Base-by-base conservation (phyloP, 2,888 invertebrate genomes). In the Stenodema calcarata region DNA sequence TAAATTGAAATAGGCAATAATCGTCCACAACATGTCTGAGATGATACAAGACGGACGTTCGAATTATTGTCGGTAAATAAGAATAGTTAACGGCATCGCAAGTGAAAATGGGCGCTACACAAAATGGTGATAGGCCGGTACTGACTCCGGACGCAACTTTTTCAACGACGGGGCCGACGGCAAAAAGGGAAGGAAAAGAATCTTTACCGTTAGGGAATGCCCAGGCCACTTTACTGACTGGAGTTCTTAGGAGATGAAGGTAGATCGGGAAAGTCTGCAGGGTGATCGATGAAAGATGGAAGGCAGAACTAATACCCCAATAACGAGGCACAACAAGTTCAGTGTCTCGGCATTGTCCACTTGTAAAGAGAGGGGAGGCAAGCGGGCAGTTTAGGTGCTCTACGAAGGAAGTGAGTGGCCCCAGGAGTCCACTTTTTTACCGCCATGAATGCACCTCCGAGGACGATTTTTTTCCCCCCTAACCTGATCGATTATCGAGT, bases 281-380 rank as follows among this genome's bases (percentile, higher is more conserved):
- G 62, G 80, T 81, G 80, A 81, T 81, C 80, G 80, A 81, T 81
- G 80, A 81, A 81, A 50, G 80, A 54, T 54, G 62, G 54, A 81
- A 54, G 62, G 80, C 80, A 62, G 62, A 81, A 62, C 80, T 62
- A 81, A 81, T 81, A 42, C 41, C 50, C 80, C 80, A 35, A 54
- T 81, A 81, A 81, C 62, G 62, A 50, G 80, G 80, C 78, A 27
- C 42, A 44, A 44, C 44, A 75, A 75, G 41, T 35, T 75, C 75
- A 62, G 62, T 23, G 62, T 23, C 62, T 62, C 23, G 62, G 62
- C 18, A 62, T 62, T 62, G 62, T 62, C 62, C 62, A 62, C 62
- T 18, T 11, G 18, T 23, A 12, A 18, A 62, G 62, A 12, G 62
- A 23, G 62, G 23, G 62, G 62, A 35, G 35, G 4, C 62, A 18